phyloP scores from a whole-genome alignment of 1,140 invertebrate species.

The Drosophila nannoptera region DNA sequence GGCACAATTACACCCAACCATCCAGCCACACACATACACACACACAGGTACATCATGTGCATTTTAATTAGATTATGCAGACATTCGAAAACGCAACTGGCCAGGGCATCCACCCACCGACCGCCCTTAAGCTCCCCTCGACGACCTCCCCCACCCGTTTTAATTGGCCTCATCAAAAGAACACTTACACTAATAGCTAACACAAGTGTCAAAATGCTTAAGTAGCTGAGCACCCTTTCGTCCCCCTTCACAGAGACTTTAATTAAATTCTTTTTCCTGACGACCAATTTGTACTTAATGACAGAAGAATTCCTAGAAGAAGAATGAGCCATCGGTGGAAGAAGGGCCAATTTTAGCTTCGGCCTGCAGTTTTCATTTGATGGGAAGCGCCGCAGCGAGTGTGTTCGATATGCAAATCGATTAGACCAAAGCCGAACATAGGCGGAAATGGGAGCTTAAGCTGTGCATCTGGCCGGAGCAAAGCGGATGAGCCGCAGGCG shows the following conservation, averaged over 20 bases:
- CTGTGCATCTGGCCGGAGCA: not conserved
- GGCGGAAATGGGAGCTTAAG: conserved; percentile 10
- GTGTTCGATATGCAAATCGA: conserved; percentile 60
- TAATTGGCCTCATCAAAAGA: conserved; percentile 51
- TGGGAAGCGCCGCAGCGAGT: conserved; percentile 2
- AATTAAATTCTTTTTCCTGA: conserved; percentile 15
- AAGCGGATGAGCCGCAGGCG: not conserved
- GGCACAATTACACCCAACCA: conserved; percentile 12
- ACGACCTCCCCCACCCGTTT: not conserved
- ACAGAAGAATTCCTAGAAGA: not conserved
- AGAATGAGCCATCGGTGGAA: too few species aligned
- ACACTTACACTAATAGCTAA: conserved; percentile 47
- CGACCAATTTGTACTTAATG: not conserved
- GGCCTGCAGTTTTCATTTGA: too few species aligned
- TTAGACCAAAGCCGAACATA: conserved; percentile 41
- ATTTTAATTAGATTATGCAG: conserved; percentile 57
- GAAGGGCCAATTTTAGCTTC: too few species aligned
- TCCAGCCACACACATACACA: not conserved
- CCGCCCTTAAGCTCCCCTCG: not conserved
- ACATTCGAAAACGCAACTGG: conserved; percentile 12
- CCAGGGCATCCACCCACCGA: not conserved
- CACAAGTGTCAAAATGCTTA: conserved; percentile 43
- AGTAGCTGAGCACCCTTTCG: not conserved
- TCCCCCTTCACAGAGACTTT: conserved; percentile 2
- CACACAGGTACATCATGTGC: conserved; percentile 26